Conservation (phyloP, 2,888 invertebrate species). For the Autographa gamma region DNA sequence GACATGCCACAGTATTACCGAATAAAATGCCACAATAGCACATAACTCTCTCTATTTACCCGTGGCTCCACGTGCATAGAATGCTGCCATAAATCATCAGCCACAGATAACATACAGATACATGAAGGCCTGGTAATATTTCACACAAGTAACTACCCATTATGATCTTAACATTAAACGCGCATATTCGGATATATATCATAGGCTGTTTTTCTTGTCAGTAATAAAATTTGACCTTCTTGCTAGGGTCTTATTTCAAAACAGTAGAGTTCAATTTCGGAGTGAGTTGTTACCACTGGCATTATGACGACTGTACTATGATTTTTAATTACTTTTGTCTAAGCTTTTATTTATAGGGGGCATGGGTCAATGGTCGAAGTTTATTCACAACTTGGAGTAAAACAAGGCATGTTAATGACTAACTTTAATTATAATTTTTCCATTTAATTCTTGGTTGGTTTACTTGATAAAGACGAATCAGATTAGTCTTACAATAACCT, state of each 20-base stretch:
- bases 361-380: background rate
- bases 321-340: background rate
- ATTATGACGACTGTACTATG: background rate
- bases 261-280: background rate
- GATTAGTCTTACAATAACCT: too few relatives aligned
- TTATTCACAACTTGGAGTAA: background rate
- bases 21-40: slow-evolving; percentile 9
- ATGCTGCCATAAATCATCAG: slow-evolving; percentile 39
- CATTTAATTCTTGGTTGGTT: too few relatives aligned
- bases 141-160: slow-evolving; percentile 21
- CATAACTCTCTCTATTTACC: slow-evolving; percentile 17
- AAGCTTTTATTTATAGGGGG: background rate
- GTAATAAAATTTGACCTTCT: background rate
- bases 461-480: too few relatives aligned
- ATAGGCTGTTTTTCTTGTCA: background rate
- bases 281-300: background rate
- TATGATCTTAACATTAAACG: slow-evolving; percentile 12
- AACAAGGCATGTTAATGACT: background rate
- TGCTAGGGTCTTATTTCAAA: background rate
- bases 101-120: slow-evolving; percentile 41
- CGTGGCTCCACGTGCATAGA: slow-evolving; percentile 24
- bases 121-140: slow-evolving; percentile 10
- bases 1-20: background rate
- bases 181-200: background rate
- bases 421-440: background rate